A percentile compares a stretch with the other conserved stretches of the same genome.
phyloP scores from a whole-genome alignment of 2,888 invertebrate genomes.

The Syrista parreyssii region DNA sequence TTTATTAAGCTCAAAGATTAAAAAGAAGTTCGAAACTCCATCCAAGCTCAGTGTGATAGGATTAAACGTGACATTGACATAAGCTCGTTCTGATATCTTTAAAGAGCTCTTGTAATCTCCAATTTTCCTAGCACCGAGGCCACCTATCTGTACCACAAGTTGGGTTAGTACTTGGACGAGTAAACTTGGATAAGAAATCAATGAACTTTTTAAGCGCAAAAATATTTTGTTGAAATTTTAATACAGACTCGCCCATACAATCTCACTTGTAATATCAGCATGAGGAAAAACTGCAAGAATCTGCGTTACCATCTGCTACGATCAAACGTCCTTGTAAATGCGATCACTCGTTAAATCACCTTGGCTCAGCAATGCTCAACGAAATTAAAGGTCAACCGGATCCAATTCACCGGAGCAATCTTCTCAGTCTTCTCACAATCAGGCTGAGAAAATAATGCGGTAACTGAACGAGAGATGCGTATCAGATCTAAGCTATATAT shows the following conservation, averaged over 20 bases:
- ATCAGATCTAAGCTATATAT: not conserved
- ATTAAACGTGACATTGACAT: not conserved
- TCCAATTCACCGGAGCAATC: conserved; percentile 42
- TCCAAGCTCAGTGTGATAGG: too few relatives aligned
- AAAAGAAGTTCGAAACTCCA: too few relatives aligned
- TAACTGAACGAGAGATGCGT: not conserved
- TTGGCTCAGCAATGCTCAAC: conserved; percentile 27
- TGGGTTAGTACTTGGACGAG: not conserved
- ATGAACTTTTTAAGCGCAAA: not conserved
- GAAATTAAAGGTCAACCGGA: conserved; percentile 40
- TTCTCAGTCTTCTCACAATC: conserved; percentile 33
- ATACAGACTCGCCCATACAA: not conserved
- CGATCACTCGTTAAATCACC: conserved; percentile 16
- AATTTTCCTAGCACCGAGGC: not conserved
- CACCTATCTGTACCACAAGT: not conserved
- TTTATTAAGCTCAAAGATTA: too few relatives aligned
- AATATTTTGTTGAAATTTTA: not conserved
- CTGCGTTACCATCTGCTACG: not conserved
- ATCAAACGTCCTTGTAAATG: not conserved
- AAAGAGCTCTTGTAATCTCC: not conserved
- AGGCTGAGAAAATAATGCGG: conserved; percentile 10
- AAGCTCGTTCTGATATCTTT: not conserved
- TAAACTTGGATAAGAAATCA: not conserved
- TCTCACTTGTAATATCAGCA: not conserved
- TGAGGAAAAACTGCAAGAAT: not conserved